Evolutionary conservation across 2,797 vertebrate species (phyloP).

Genomic region (Sciaenops ocellatus): DNA sequence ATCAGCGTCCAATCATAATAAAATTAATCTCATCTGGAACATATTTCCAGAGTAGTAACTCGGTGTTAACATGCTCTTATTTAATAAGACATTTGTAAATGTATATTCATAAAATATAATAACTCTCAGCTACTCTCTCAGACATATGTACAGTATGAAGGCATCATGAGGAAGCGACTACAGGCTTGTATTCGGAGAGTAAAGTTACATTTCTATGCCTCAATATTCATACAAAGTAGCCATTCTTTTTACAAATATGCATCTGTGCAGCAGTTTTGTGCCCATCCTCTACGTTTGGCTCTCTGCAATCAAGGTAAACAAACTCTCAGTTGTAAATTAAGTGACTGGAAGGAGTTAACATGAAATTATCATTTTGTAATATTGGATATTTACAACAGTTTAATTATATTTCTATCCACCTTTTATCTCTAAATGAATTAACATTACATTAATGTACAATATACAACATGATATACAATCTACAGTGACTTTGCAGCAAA

Average conservation of each 20-base stretch:
- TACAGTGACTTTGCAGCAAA: constrained; percentile 3
- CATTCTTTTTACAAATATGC: neutral
- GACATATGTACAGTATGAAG: constrained; percentile 67
- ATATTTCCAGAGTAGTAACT: constrained; percentile 1
- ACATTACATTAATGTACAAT: constrained; percentile 44
- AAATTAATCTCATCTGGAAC: constrained; percentile 19
- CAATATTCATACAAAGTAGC: neutral
- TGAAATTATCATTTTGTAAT: neutral
- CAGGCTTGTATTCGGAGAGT: constrained; percentile 20
- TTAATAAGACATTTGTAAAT: constrained; percentile 42
- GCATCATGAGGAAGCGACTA: constrained; percentile 75
- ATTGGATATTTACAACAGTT: constrained; percentile 34
- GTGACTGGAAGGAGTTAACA: constrained; percentile 74
- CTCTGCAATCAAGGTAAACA: constrained; percentile 67
- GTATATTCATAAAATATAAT: constrained; percentile 22
- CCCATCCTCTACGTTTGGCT: constrained; percentile 50
- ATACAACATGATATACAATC: constrained; percentile 14
- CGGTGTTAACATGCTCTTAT: neutral
- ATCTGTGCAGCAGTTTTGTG: constrained; percentile 26
- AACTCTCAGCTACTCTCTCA: constrained; percentile 30
- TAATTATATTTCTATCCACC: neutral
- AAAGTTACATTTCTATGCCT: neutral
- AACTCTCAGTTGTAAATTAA: constrained; percentile 75
- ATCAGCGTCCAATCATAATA: neutral
- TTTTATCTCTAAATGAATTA: neutral